These are phyloP conservation scores for Kryptolebias marmoratus DNA, from an alignment of 2,113 vertebrate species.

Conservation along the genomic window DNA sequence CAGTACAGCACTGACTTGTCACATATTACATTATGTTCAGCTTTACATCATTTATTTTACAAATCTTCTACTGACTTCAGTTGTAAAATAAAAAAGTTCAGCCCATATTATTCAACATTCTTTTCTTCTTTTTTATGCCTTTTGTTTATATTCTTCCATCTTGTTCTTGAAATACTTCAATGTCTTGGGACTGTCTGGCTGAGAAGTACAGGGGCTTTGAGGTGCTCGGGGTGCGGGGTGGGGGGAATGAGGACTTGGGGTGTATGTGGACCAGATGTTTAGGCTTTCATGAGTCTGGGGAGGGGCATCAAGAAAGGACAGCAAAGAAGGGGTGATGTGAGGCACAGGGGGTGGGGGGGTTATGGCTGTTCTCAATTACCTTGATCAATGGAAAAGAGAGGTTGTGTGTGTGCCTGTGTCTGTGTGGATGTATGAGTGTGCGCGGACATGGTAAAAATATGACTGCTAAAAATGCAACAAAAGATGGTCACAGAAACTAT, in stretches of 20 bases:
- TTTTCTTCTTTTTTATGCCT: conserved; percentile 7
- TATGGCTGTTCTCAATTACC: conserved; percentile 91
- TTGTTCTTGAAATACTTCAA: conserved; percentile 51
- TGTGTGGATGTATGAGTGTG: background rate
- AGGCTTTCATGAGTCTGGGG: conserved; percentile 62
- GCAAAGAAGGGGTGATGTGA: conserved; percentile 44
- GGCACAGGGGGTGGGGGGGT: conserved; percentile 23
- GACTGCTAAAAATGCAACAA: conserved; percentile 22
- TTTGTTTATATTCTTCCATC: conserved; percentile 5
- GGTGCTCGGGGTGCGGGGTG: conserved; percentile 30
- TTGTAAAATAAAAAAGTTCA: conserved; percentile 8
- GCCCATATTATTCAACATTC: background rate
- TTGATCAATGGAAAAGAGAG: conserved; percentile 80
- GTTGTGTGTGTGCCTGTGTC: background rate
- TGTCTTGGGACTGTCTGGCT: conserved; percentile 67
- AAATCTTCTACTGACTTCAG: background rate
- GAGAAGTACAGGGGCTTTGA: conserved; percentile 60
- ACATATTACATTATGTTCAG: conserved; percentile 4
- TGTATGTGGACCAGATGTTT: conserved; percentile 92
- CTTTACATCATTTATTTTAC: background rate
- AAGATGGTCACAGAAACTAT: conserved; percentile 2
- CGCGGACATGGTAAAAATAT: conserved; percentile 31
- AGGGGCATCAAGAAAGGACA: conserved; percentile 50
- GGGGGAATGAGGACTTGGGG: conserved; percentile 66
- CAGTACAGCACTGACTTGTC: background rate